These are phyloP conservation scores for Petromus typicus DNA, from an alignment of 2,113 vertebrate genomes.

Conservation along the genomic window DNA sequence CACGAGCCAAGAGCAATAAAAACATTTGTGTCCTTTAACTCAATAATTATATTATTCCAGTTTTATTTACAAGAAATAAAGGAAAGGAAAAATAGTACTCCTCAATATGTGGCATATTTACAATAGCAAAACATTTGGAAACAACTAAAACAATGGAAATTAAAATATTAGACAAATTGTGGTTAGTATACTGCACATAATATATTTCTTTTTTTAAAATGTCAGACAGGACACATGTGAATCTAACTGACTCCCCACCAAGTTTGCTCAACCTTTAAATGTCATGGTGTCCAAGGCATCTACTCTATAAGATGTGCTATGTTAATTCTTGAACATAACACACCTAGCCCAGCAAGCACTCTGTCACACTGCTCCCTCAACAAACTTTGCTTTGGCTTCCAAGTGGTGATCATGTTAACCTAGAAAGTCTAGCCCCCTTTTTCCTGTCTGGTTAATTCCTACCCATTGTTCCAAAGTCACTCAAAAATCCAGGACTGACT, in stretches of 20 bases:
- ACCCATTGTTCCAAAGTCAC: neutral
- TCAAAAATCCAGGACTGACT: neutral
- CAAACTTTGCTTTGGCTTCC: neutral
- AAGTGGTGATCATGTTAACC: neutral
- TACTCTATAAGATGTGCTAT: neutral
- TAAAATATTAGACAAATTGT: slow-evolving; percentile 6
- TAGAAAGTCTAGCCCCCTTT: neutral
- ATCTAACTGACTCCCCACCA: neutral
- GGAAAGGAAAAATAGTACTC: neutral
- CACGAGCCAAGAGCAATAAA: slow-evolving; percentile 5
- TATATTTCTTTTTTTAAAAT: neutral
- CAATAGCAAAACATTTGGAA: neutral
- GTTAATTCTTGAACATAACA: neutral
- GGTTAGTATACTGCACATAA: neutral
- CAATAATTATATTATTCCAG: neutral
- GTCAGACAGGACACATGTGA: neutral
- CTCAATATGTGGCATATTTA: neutral
- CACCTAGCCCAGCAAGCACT: neutral
- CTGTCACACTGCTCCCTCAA: neutral
- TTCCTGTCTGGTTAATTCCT: neutral
- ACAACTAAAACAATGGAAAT: neutral
- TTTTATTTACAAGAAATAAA: slow-evolving; percentile 19
- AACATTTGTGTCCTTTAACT: neutral
- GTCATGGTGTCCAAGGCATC: neutral
- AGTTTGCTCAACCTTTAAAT: neutral